A percentile compares a stretch with the other conserved stretches of the same genome.
These are phyloP conservation scores for Ginglymostoma cirratum DNA, from an alignment of 2,113 vertebrate species.

Conservation along the genomic window DNA sequence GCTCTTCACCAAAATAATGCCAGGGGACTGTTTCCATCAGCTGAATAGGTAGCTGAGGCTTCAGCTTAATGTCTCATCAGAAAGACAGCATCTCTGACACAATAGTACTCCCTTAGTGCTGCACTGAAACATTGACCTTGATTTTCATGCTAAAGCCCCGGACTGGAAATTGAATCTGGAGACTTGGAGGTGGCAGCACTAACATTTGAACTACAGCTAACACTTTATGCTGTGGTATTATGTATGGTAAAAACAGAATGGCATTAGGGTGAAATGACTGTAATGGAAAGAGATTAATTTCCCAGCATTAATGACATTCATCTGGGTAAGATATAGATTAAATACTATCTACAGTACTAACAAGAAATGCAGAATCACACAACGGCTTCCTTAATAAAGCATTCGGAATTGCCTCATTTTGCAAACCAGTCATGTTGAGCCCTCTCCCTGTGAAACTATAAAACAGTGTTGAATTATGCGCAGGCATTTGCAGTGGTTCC, in stretches of 20 bases:
- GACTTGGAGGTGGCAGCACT: no score
- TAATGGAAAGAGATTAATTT: neutral
- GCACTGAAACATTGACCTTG: neutral
- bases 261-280: neutral
- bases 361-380: neutral
- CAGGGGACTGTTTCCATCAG: neutral
- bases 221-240: neutral
- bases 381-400: neutral
- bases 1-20: neutral
- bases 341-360: neutral
- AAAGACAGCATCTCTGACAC: neutral
- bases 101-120: neutral
- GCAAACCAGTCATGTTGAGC: neutral
- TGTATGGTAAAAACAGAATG: neutral
- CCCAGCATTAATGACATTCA: neutral
- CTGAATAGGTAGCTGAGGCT: neutral
- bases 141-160: neutral
- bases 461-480: neutral
- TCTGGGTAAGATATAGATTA: neutral
- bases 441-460: neutral
- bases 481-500: neutral
- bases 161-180: neutral
- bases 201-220: neutral
- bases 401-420: neutral
- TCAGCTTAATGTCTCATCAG: neutral